Evolutionary conservation across 2,888 invertebrate species (phyloP).

Genomic region (Leucophora obtusa): DNA sequence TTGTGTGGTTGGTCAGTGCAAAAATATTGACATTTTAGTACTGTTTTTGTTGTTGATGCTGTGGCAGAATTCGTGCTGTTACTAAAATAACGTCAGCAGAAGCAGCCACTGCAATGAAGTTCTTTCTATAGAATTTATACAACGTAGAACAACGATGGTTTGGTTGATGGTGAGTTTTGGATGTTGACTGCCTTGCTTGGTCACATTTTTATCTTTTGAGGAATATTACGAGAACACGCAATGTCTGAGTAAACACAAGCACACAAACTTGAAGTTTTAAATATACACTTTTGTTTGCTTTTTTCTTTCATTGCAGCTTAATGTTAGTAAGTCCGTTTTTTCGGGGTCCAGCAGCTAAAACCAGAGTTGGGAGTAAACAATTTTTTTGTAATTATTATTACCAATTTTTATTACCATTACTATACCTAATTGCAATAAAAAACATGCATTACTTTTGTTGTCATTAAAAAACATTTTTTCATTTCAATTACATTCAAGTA

Average conservation of each 20-base stretch:
- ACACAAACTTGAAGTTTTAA: constrained; percentile 37
- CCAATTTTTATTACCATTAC: no score
- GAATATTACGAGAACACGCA: constrained; percentile 79
- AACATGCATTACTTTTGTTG: no score
- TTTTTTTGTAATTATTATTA: no score
- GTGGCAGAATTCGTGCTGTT: constrained; percentile 51
- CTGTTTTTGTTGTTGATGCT: constrained; percentile 18
- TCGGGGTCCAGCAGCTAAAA: constrained; percentile 48
- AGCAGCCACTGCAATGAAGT: constrained; percentile 36
- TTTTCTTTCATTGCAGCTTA: constrained; percentile 34
- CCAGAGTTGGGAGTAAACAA: no score
- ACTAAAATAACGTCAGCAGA: constrained; percentile 3
- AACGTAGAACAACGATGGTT: constrained; percentile 53
- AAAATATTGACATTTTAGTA: constrained; percentile 42
- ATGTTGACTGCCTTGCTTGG: constrained; percentile 70
- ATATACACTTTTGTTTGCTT: constrained; percentile 17
- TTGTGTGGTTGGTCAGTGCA: constrained; percentile 52
- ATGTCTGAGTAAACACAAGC: constrained; percentile 70
- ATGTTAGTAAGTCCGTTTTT: constrained; percentile 49
- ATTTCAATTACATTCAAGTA: no score
- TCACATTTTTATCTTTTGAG: constrained; percentile 78
- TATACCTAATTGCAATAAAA: no score
- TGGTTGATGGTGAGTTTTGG: constrained; percentile 57
- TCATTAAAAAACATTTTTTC: no score
- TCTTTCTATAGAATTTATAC: constrained; percentile 49